Percentiles rank a stretch among this genome's conserved stretches.
phyloP scores from a whole-genome alignment of 2,888 invertebrate genomes.

The Leucophenga maculata region DNA sequence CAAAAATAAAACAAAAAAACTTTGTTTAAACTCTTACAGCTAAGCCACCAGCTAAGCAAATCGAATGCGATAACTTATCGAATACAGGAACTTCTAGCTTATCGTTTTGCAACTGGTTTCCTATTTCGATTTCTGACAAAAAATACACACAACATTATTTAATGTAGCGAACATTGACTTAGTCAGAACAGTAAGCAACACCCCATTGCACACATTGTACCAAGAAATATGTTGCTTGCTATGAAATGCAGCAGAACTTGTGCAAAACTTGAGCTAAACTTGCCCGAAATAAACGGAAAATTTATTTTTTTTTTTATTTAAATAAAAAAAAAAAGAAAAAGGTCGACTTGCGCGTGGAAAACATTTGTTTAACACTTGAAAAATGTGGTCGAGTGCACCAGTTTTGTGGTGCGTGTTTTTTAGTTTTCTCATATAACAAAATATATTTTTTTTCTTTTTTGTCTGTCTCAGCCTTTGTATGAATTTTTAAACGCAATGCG shows the following conservation, averaged over 20 bases:
- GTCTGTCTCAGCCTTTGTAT: not conserved
- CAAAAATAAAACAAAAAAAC: no score
- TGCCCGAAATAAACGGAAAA: slow-evolving; percentile 20
- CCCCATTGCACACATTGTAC: not conserved
- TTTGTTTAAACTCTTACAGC: no score
- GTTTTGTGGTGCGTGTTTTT: slow-evolving; percentile 16
- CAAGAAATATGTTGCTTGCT: not conserved
- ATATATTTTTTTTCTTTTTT: slow-evolving; percentile 8
- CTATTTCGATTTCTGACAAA: not conserved
- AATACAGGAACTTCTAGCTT: not conserved
- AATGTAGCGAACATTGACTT: slow-evolving; percentile 11
- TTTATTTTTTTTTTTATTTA: no score
- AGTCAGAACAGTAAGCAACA: slow-evolving; percentile 10
- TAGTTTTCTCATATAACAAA: not conserved
- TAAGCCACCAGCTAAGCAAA: not conserved
- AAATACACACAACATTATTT: slow-evolving; percentile 7
- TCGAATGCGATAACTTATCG: slow-evolving; percentile 10
- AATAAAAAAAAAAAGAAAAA: slow-evolving; percentile 28
- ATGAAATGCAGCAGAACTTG: slow-evolving; percentile 8
- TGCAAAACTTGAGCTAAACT: not conserved
- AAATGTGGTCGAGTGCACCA: slow-evolving; percentile 43
- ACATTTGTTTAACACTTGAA: slow-evolving; percentile 49
- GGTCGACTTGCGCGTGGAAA: slow-evolving; percentile 32
- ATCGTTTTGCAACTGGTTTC: not conserved
- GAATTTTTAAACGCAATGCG: slow-evolving; percentile 24